These are phyloP conservation scores for Stenodera caucasica DNA, from an alignment of 2,888 invertebrate species.

Conservation along the genomic window DNA sequence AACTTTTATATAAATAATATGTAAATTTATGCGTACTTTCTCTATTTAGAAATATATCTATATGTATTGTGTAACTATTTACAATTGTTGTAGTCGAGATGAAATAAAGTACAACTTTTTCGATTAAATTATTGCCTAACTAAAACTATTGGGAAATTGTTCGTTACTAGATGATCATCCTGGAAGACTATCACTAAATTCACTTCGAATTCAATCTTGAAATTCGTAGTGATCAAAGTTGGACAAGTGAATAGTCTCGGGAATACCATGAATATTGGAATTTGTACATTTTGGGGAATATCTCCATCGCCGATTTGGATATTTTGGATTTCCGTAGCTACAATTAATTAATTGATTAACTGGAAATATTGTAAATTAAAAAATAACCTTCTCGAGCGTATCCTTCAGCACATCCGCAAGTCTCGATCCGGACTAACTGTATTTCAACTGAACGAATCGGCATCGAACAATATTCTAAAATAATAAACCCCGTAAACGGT, in stretches of 20 bases:
- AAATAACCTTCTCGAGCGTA: conserved; percentile 83
- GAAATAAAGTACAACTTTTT: conserved; percentile 3
- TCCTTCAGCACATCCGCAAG: conserved; percentile 91
- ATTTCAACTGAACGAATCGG: conserved; percentile 91
- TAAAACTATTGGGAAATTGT: conserved; percentile 84
- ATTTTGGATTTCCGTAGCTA: conserved; percentile 97
- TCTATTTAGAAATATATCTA: conserved; percentile 8
- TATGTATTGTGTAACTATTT: neutral
- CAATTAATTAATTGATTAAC: conserved; percentile 36
- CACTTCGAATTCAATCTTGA: conserved; percentile 96
- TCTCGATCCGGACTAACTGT: conserved; percentile 92
- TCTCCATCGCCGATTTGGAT: conserved; percentile 97
- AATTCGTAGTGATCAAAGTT: conserved; percentile 84
- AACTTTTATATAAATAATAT: conserved; percentile 13
- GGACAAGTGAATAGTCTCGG: conserved; percentile 95
- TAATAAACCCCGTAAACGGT: conserved; percentile 84
- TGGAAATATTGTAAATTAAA: conserved; percentile 8
- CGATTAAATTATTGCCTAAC: conserved; percentile 60
- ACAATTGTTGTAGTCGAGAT: conserved; percentile 8
- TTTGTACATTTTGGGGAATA: conserved; percentile 74
- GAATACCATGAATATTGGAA: conserved; percentile 95
- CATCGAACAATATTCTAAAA: conserved; percentile 78
- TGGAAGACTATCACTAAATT: conserved; percentile 91
- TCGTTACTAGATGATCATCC: conserved; percentile 90
- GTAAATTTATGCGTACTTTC: conserved; percentile 15